phyloP scores from a whole-genome alignment of 1,140 invertebrate genomes.

The Diorhabda sublineata region DNA sequence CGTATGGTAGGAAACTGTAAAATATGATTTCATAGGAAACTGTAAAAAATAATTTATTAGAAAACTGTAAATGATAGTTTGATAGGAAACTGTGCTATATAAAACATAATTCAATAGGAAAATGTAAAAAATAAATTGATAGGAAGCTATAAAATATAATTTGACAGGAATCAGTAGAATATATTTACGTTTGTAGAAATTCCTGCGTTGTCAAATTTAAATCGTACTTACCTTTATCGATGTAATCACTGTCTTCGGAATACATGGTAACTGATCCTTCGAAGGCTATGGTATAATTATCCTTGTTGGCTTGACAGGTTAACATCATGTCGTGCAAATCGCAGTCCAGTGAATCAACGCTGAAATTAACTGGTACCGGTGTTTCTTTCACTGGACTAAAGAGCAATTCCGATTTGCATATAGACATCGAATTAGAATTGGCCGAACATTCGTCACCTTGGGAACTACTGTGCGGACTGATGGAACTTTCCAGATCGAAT shows the following conservation, averaged over 20 bases:
- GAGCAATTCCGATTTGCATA: constrained; percentile 82
- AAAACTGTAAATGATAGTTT: too few species aligned
- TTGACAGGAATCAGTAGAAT: too few species aligned
- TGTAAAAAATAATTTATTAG: too few species aligned
- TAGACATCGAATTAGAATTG: constrained; percentile 73
- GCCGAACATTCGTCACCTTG: constrained; percentile 71
- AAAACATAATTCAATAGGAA: too few species aligned
- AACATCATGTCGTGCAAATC: constrained; percentile 79
- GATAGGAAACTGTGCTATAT: too few species aligned
- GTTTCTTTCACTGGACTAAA: constrained; percentile 89
- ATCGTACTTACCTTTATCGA: constrained; percentile 54
- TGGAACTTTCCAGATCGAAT: constrained; percentile 71
- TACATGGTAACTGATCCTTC: constrained; percentile 83
- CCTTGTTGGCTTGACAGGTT: constrained; percentile 85
- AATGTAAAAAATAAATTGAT: too few species aligned
- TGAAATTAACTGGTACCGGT: constrained; percentile 69
- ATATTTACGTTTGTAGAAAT: too few species aligned
- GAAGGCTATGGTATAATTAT: constrained; percentile 92
- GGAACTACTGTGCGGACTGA: constrained; percentile 67
- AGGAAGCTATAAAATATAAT: too few species aligned
- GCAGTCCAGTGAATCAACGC: constrained; percentile 86
- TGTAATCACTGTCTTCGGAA: constrained; percentile 77
- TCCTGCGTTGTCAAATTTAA: too few species aligned
- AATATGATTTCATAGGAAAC: too few species aligned
- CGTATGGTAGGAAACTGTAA: too few species aligned